Conservation (phyloP, 1,140 invertebrate genomes). For the Drosophila gunungcola region DNA sequence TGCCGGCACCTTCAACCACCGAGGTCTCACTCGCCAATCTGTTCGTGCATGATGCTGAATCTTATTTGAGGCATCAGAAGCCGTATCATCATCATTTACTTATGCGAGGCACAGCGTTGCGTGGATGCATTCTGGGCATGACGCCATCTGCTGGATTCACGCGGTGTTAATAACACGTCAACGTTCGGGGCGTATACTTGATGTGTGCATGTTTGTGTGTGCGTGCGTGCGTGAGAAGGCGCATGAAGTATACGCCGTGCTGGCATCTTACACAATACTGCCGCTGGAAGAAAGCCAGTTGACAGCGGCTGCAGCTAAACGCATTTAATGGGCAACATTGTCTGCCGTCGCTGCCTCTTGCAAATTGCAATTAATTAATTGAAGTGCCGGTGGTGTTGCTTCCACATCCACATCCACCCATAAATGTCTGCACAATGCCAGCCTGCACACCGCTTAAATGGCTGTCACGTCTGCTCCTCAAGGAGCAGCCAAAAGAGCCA, state of each 20-base stretch:
- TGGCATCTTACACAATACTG: constrained; percentile 56
- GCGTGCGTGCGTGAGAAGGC: background rate
- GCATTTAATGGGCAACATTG: constrained; percentile 55
- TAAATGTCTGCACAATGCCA: constrained; percentile 53
- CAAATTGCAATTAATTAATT: constrained; percentile 84
- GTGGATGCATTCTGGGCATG: constrained; percentile 50
- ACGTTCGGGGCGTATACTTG: constrained; percentile 34
- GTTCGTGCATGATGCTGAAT: constrained; percentile 62
- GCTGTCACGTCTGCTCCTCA: constrained; percentile 39
- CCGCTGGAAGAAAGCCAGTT: constrained; percentile 1
- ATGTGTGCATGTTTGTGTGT: constrained; percentile 6
- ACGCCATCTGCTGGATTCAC: constrained; percentile 62
- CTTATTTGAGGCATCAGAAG: constrained; percentile 55
- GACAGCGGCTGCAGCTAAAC: constrained; percentile 50
- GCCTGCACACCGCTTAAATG: constrained; percentile 35
- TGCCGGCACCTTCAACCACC: constrained; percentile 12
- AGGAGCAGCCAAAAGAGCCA: constrained; percentile 4
- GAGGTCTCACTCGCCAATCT: constrained; percentile 19
- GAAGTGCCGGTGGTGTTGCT: constrained; percentile 65
- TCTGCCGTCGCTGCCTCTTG: constrained; percentile 53
- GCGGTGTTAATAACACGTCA: constrained; percentile 75
- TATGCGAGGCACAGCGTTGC: constrained; percentile 61
- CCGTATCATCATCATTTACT: constrained; percentile 74
- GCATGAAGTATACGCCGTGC: constrained; percentile 69
- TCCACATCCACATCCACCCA: constrained; percentile 13